Evolutionary conservation across 2,113 vertebrate genomes (phyloP).

Genomic region (Psilopogon haemacephalus): DNA sequence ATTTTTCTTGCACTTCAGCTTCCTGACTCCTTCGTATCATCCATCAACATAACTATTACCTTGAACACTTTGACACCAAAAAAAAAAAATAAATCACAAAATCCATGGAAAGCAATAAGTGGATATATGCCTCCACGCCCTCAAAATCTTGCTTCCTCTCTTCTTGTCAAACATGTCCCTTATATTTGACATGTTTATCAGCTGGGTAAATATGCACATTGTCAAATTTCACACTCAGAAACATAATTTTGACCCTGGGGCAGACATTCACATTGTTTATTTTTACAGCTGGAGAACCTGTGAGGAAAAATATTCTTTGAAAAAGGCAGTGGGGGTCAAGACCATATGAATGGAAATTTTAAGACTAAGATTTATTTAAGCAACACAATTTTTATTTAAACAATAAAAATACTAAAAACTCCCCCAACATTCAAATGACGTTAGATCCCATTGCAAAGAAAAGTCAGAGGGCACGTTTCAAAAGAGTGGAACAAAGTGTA

Average conservation of each 20-base stretch:
- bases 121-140: background rate
- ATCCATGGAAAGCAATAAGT: background rate
- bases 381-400: background rate
- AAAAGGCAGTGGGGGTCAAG: background rate
- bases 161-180: background rate
- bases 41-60: background rate
- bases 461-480: background rate
- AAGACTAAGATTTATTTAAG: background rate
- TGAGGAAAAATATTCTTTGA: background rate
- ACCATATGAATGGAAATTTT: background rate
- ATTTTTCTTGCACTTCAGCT: background rate
- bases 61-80: background rate
- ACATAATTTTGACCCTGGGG: background rate
- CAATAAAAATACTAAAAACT: rapidly evolving
- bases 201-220: background rate
- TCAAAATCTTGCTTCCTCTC: background rate
- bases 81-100: background rate
- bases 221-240: background rate
- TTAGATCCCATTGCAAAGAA: background rate
- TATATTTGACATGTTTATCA: background rate
- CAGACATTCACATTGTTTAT: background rate
- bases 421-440: background rate
- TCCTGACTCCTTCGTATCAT: background rate
- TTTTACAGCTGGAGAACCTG: slow-evolving; percentile 30
- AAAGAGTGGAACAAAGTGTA: no score